Percentiles rank a stretch among this genome's conserved stretches.
Conservation (phyloP, 2,888 invertebrate species). For the Amiota mariae region DNA sequence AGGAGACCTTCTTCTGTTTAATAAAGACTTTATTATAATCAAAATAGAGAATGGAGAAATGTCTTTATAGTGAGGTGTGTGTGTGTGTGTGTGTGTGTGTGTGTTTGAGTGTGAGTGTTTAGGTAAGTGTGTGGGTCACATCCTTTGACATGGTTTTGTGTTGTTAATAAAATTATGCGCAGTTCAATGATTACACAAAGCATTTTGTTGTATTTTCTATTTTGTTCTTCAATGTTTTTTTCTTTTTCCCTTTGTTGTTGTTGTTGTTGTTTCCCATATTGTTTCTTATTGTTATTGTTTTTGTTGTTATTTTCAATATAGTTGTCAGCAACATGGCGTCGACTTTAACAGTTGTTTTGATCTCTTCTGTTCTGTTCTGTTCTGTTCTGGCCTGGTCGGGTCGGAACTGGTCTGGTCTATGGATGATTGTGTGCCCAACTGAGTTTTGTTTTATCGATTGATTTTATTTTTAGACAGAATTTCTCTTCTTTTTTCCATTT, state of each 20-base stretch:
- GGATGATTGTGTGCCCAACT: too few relatives aligned
- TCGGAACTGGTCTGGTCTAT: too few relatives aligned
- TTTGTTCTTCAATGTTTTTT: not conserved
- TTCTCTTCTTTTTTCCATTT: slow-evolving; percentile 45
- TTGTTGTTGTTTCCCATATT: too few relatives aligned
- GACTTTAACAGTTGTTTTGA: not conserved
- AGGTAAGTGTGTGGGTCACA: too few relatives aligned
- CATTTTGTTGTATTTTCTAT: not conserved
- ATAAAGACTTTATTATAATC: too few relatives aligned
- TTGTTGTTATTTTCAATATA: not conserved
- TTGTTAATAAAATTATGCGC: slow-evolving; percentile 22
- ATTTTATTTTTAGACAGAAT: slow-evolving; percentile 11
- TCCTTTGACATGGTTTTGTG: not conserved
- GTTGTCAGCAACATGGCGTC: slow-evolving; percentile 12
- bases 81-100: too few relatives aligned
- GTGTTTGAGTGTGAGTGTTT: too few relatives aligned
- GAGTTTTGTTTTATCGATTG: slow-evolving; percentile 10
- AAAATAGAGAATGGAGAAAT: too few relatives aligned
- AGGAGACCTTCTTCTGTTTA: too few relatives aligned
- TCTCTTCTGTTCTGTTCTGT: too few relatives aligned
- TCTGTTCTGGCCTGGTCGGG: too few relatives aligned
- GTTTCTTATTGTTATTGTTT: not conserved
- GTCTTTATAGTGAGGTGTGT: too few relatives aligned
- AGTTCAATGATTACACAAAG: slow-evolving; percentile 17
- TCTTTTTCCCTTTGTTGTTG: not conserved